These are phyloP conservation scores for Reinhardtius hippoglossoides DNA, from an alignment of 2,113 vertebrate species.

Conservation along the genomic window DNA sequence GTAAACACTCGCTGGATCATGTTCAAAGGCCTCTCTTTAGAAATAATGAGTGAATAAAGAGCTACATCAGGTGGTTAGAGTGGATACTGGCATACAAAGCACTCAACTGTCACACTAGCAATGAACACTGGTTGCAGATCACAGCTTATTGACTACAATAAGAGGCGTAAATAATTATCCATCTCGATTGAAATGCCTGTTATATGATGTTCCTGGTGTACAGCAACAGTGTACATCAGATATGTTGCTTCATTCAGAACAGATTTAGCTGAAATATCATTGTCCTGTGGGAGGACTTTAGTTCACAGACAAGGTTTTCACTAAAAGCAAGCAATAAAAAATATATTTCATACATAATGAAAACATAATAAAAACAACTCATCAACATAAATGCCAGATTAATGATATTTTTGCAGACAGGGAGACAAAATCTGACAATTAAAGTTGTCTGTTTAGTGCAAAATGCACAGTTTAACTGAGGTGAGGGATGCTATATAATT, in stretches of 20 bases:
- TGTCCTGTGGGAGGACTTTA: constrained; percentile 10
- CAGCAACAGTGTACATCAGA: constrained; percentile 5
- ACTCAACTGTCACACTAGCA: constrained; percentile 1
- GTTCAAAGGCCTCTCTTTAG: neutral
- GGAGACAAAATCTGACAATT: constrained; percentile 18
- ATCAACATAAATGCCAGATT: neutral
- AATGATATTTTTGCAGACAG: neutral
- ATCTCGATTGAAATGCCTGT: constrained; percentile 15
- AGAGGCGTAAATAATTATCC: constrained; percentile 13
- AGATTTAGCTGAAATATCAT: neutral
- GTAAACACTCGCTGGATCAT: neutral
- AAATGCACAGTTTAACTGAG: neutral
- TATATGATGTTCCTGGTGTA: constrained; percentile 5
- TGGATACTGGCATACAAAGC: neutral
- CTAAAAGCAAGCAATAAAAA: constrained; percentile 6
- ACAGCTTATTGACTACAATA: constrained; percentile 25
- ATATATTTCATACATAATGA: neutral
- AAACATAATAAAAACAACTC: neutral
- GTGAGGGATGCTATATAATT: neutral
- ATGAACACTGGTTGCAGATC: constrained; percentile 15
- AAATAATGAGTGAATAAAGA: neutral
- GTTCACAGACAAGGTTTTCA: neutral
- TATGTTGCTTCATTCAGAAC: constrained; percentile 2
- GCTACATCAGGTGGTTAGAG: neutral
- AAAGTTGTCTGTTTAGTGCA: neutral